Conservation (phyloP, 2,888 invertebrate species). For the Magallana nippona region DNA sequence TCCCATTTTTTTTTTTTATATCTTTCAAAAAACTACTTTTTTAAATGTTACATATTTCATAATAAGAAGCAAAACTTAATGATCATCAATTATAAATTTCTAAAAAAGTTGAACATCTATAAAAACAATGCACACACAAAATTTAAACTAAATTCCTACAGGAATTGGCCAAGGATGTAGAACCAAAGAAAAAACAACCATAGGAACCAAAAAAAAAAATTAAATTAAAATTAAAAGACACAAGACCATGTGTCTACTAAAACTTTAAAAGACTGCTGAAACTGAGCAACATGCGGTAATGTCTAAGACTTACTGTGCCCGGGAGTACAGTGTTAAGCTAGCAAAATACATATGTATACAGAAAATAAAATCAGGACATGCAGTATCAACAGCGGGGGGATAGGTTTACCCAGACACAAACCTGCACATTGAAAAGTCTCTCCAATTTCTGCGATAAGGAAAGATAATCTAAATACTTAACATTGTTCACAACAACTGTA, state of each 20-base stretch:
- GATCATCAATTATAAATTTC: background rate
- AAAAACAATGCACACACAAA: conserved; percentile 11
- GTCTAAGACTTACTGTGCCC: background rate
- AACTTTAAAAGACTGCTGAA: background rate
- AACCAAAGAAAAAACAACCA: background rate
- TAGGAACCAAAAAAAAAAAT: background rate
- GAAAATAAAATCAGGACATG: conserved; percentile 3
- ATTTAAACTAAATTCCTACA: background rate
- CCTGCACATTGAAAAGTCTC: conserved; percentile 52
- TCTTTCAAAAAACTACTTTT: no score
- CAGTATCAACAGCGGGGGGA: conserved; percentile 33
- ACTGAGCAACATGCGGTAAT: conserved; percentile 6
- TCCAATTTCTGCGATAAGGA: conserved; percentile 50
- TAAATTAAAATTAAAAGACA: background rate
- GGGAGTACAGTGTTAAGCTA: conserved; percentile 22
- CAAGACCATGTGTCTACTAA: background rate
- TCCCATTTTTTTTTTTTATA: no score
- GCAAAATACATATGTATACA: conserved; percentile 12
- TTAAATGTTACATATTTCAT: no score
- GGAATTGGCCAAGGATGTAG: background rate
- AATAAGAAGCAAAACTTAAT: background rate
- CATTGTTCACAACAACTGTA: background rate
- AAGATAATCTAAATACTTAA: conserved; percentile 30
- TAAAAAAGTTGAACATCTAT: background rate
- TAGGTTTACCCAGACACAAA: conserved; percentile 42